Evolutionary conservation across 2,113 vertebrate species (phyloP).

Genomic region (Chrysochloris asiatica): DNA sequence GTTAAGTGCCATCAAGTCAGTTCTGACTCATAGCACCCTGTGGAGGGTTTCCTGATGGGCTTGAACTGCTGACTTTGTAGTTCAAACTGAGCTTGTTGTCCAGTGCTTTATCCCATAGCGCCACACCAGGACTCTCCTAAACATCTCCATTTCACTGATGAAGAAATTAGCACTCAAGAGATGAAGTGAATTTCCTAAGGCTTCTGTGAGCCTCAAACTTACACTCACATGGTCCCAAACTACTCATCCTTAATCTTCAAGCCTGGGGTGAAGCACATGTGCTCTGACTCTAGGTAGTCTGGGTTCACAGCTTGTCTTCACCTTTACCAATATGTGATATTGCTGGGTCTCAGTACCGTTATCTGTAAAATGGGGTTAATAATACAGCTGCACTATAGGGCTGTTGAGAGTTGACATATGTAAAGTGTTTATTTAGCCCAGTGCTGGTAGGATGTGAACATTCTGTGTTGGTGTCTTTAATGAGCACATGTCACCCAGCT

Average conservation of each 20-base stretch:
- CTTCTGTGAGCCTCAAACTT: neutral
- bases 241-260: neutral
- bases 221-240: neutral
- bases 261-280: neutral
- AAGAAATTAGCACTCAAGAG: neutral
- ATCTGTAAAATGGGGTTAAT: neutral
- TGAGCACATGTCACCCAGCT: fast-evolving
- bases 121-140: no score
- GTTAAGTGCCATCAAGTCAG: no score
- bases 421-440: neutral
- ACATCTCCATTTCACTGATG: neutral
- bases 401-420: neutral
- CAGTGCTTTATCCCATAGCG: no score
- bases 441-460: fast-evolving
- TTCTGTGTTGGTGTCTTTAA: neutral
- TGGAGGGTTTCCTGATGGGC: no score
- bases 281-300: neutral
- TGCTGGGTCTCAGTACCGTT: neutral
- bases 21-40: no score
- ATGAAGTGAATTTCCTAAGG: neutral
- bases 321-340: neutral
- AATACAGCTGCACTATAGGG: neutral
- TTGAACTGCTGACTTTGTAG: no score
- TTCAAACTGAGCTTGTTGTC: no score
- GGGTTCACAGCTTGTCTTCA: neutral